Evolutionary conservation across 2,888 invertebrate species (phyloP).

Genomic region (Lysandra coridon): DNA sequence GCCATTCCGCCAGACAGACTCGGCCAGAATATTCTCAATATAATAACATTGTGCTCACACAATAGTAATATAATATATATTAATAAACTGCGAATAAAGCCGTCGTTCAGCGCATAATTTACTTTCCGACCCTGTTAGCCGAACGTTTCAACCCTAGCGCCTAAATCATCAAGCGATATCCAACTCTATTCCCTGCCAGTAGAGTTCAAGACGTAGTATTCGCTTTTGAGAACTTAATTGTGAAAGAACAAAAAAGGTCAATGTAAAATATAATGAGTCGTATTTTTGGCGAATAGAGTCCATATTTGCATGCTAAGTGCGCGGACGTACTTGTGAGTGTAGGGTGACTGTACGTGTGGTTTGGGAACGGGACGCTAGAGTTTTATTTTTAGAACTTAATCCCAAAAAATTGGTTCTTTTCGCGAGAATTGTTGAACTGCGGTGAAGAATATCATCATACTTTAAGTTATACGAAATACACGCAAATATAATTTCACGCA

Average conservation of each 20-base stretch:
- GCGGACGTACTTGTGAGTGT: conserved; percentile 28
- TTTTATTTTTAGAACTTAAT: conserved; percentile 15
- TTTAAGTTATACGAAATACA: too few species aligned
- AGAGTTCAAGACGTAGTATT: conserved; percentile 24
- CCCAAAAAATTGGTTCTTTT: not conserved
- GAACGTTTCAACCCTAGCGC: conserved; percentile 28
- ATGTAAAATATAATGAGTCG: conserved; percentile 20
- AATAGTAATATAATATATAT: conserved; percentile 29
- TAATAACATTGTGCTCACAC: conserved; percentile 20
- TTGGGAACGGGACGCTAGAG: not conserved
- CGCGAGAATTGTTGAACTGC: not conserved
- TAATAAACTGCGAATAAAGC: conserved; percentile 29
- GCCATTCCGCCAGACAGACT: not conserved
- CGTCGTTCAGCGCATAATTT: conserved; percentile 28
- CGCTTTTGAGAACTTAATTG: conserved; percentile 32
- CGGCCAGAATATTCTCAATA: not conserved
- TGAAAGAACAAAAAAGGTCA: conserved; percentile 32
- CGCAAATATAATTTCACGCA: too few species aligned
- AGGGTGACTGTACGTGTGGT: conserved; percentile 32
- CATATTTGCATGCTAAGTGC: conserved; percentile 20
- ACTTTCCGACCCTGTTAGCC: conserved; percentile 23
- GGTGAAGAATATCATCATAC: too few species aligned
- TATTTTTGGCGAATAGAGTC: conserved; percentile 24
- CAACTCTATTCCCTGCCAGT: not conserved
- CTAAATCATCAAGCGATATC: conserved; percentile 27